A percentile compares a stretch with the other conserved stretches of the same genome.
These are phyloP conservation scores for Panagrolaimus sp. DNA, from an alignment of 1,140 invertebrate species.

Conservation along the genomic window DNA sequence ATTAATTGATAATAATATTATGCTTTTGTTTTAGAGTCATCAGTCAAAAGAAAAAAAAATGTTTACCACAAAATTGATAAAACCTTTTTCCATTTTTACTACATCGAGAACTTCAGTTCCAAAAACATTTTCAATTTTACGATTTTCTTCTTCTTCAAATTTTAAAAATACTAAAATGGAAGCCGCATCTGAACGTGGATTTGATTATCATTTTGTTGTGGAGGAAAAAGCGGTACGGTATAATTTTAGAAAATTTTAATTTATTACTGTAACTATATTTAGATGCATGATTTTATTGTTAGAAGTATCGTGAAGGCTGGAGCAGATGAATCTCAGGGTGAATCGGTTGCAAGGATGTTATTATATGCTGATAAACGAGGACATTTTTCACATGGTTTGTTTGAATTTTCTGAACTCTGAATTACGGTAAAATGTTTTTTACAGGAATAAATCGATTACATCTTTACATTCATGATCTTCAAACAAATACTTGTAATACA, in stretches of 20 bases:
- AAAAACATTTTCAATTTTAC: too few species aligned
- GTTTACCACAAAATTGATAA: too few species aligned
- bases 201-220: background rate
- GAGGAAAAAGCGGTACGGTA: background rate
- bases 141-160: too few species aligned
- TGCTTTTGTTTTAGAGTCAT: too few species aligned
- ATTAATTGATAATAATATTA: too few species aligned
- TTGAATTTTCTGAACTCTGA: too few species aligned
- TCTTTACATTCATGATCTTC: constrained; percentile 30
- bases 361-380: constrained; percentile 38
- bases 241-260: background rate
- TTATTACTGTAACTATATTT: background rate
- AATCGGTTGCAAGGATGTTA: constrained; percentile 34
- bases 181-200: background rate
- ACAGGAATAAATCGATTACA: constrained; percentile 37
- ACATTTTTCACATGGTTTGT: constrained; percentile 41
- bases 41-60: too few species aligned
- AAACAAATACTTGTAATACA: background rate
- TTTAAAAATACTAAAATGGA: too few species aligned
- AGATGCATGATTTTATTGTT: background rate
- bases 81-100: too few species aligned
- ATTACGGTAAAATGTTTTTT: too few species aligned
- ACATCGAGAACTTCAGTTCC: background rate
- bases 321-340: background rate
- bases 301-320: background rate